These are phyloP conservation scores for Sebastes diaconus DNA, from an alignment of 2,797 vertebrate species.

Conservation along the genomic window DNA sequence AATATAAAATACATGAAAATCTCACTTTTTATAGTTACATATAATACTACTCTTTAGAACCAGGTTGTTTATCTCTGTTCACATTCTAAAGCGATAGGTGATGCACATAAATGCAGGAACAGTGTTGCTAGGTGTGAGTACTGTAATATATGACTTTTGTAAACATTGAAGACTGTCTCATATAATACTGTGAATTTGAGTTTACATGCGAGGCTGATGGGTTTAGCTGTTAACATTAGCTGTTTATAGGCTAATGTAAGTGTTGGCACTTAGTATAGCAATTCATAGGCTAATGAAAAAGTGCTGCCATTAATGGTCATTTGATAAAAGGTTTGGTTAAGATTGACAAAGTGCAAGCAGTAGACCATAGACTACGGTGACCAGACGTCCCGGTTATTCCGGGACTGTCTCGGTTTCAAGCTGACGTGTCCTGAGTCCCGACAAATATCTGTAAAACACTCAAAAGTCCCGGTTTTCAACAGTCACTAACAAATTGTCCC, in stretches of 20 bases:
- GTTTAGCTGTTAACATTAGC: background rate
- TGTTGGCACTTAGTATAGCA: background rate
- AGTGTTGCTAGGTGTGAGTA: background rate
- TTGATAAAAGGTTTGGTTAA: background rate
- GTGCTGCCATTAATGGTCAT: background rate
- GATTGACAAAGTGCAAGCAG: background rate
- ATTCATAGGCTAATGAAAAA: background rate
- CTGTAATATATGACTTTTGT: background rate
- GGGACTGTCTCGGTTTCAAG: too few species aligned
- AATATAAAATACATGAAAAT: too few species aligned
- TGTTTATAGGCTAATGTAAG: background rate
- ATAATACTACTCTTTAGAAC: too few species aligned
- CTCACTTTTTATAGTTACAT: too few species aligned
- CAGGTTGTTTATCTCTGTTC: too few species aligned
- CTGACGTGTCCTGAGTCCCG: too few species aligned
- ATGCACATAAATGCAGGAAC: too few species aligned
- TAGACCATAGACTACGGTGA: background rate
- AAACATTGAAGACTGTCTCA: background rate
- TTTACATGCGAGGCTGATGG: background rate
- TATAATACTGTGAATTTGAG: background rate
- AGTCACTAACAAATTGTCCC: too few species aligned
- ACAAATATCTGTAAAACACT: too few species aligned
- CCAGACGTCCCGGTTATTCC: too few species aligned
- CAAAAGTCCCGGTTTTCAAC: too few species aligned
- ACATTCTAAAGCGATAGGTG: too few species aligned